Conservation (phyloP, 2,888 invertebrate species). For the Ormia ochracea region DNA sequence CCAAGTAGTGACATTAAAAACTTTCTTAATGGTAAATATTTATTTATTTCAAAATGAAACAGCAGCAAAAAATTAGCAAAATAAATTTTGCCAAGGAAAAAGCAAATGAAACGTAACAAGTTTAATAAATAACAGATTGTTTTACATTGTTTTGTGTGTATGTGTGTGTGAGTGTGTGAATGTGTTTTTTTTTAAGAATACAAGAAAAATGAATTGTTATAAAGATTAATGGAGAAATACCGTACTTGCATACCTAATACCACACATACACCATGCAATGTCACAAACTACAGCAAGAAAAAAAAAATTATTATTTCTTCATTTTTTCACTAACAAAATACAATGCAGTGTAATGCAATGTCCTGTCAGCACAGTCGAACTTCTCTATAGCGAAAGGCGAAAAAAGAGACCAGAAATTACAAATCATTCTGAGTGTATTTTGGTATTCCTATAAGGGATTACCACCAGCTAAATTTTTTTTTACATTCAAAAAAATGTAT, state of each 20-base stretch:
- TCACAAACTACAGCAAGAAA: not conserved
- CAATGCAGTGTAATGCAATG: slow-evolving; percentile 43
- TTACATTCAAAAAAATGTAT: too few species aligned
- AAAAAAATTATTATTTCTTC: slow-evolving; percentile 10
- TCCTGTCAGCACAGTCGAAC: too few species aligned
- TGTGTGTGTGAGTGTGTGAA: too few species aligned
- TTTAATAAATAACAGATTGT: slow-evolving; percentile 56
- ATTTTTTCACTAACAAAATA: slow-evolving; percentile 8
- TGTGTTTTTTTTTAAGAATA: not conserved
- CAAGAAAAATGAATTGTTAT: slow-evolving; percentile 61
- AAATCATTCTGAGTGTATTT: too few species aligned
- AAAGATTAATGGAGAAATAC: slow-evolving; percentile 59
- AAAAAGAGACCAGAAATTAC: too few species aligned
- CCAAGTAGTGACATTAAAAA: slow-evolving; percentile 17
- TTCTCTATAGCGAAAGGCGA: too few species aligned
- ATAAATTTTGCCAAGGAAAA: slow-evolving; percentile 10
- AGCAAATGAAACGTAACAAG: slow-evolving; percentile 32
- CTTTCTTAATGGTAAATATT: slow-evolving; percentile 33
- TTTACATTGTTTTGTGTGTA: slow-evolving; percentile 35
- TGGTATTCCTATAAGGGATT: too few species aligned
- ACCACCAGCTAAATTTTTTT: too few species aligned
- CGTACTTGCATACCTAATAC: not conserved
- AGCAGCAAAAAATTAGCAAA: slow-evolving; percentile 6
- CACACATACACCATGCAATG: not conserved
- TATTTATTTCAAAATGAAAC: slow-evolving; percentile 11